Evolutionary conservation across 1,140 invertebrate species (phyloP), one percentile per base, ranked within the genome.

Genomic region (Trichonephila clavata): DNA sequence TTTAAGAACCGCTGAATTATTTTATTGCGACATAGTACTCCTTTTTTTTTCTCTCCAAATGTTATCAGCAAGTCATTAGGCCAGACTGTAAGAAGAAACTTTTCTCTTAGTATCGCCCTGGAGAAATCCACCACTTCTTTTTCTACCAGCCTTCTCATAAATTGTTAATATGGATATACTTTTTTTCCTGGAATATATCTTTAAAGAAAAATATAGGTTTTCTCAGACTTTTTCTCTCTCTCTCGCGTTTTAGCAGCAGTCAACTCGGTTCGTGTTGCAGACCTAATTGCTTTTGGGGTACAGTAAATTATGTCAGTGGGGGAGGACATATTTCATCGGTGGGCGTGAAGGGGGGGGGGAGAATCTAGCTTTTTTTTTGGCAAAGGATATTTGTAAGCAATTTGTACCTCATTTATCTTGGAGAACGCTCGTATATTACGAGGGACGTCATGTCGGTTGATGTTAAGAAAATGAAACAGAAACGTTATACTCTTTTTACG

Each of bases 371-470:
- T n/a, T n/a, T n/a, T n/a, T n/a, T n/a, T 77, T 77, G 71, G 71
- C 71, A 77, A 77, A 77, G 71, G 71, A 27, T 77, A 27, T 77
- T 77, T 77, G 27, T 77, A 77, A 32, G 24, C 71, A 77, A 77
- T 77, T 77, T 77, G 27, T 32, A 77, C 71, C 27, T 32, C 71
- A 39, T 77, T 27, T 77, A 77, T 77, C 32, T 77, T 32, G 27
- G 71, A 32, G 32, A 20, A 16, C 13, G 71, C 71, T 39, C 32
- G 32, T 39, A 77, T 77, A 77, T 77, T 77, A 6, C 20, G 27
- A 39, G 27, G 13, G 20, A 18, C 71, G 71, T 27, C 68, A 39
- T 20, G 27, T 4, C 10, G 18, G 27, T 39, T 77, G 71, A 77
- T 32, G 71, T 39, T 39, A 18, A 77, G 32, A 77, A 77, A 77